Conservation (phyloP, 2,888 invertebrate genomes). For the Criorhina ranunculi region DNA sequence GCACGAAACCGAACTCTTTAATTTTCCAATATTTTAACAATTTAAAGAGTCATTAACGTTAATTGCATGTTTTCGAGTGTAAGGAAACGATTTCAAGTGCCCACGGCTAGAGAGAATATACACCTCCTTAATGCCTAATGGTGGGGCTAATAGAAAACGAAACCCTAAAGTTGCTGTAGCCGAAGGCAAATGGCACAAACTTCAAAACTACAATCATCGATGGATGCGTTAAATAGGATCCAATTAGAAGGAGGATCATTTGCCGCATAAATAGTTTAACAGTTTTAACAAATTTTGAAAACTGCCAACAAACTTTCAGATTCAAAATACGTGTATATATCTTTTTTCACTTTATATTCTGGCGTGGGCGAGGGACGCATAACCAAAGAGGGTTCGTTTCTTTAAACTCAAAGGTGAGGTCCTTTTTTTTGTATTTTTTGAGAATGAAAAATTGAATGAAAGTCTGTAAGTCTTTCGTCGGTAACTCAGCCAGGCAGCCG, state of each 20-base stretch:
- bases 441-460: constrained; percentile 65
- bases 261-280: constrained; percentile 12
- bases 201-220: constrained; percentile 3
- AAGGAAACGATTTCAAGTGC: constrained; percentile 17
- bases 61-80: constrained; percentile 41
- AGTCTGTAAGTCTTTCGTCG: constrained; percentile 48
- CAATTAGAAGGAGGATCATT: constrained; percentile 33
- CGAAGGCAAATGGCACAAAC: constrained; percentile 3
- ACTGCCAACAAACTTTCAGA: constrained; percentile 28
- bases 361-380: constrained; percentile 24
- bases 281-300: background rate
- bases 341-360: background rate
- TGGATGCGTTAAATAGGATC: constrained; percentile 17
- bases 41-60: constrained; percentile 65
- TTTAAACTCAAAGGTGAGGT: constrained; percentile 30
- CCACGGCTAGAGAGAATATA: constrained; percentile 7
- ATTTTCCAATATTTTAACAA: constrained; percentile 49
- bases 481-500: constrained; percentile 14
- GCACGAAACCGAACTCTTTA: constrained; percentile 12
- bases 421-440: constrained; percentile 4
- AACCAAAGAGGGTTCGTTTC: constrained; percentile 20
- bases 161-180: constrained; percentile 21
- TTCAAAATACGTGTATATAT: background rate
- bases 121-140: constrained; percentile 35
- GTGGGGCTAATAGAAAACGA: background rate